Evolutionary conservation across 2,797 vertebrate species (phyloP).

Genomic region (Enteromius afrohamiltoni): DNA sequence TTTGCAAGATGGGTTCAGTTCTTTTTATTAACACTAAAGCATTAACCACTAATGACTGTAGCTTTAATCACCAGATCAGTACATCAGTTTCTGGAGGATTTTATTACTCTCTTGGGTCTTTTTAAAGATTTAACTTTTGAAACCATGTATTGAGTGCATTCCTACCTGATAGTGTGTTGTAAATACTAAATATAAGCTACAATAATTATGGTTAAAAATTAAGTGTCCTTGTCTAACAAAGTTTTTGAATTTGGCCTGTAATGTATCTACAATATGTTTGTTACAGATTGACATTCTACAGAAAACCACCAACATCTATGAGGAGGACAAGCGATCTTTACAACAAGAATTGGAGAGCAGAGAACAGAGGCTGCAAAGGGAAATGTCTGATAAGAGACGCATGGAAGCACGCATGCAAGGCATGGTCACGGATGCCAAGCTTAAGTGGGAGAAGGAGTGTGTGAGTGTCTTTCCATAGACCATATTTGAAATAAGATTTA

Average conservation of each 20-base stretch:
- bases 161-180: neutral
- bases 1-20: too few species aligned
- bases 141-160: neutral
- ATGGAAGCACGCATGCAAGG: slow-evolving; percentile 90
- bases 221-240: neutral
- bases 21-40: too few species aligned
- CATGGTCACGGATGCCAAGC: slow-evolving; percentile 84
- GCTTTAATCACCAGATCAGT: too few species aligned
- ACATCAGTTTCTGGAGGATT: too few species aligned
- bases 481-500: neutral
- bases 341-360: slow-evolving; percentile 87
- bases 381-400: slow-evolving; percentile 86
- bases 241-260: neutral
- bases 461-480: slow-evolving; percentile 77
- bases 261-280: neutral
- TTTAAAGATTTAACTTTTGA: neutral
- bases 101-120: too few species aligned
- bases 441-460: slow-evolving; percentile 96
- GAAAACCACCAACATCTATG: slow-evolving; percentile 91
- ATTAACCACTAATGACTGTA: too few species aligned
- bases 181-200: neutral
- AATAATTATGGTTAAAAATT: too few species aligned
- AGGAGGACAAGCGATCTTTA: slow-evolving; percentile 90
- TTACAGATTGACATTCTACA: slow-evolving; percentile 91
- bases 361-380: slow-evolving; percentile 85